A percentile compares a stretch with the other conserved stretches of the same genome.
These are phyloP conservation scores for Nesidiocoris tenuis DNA, from an alignment of 2,888 invertebrate species.

Conservation along the genomic window DNA sequence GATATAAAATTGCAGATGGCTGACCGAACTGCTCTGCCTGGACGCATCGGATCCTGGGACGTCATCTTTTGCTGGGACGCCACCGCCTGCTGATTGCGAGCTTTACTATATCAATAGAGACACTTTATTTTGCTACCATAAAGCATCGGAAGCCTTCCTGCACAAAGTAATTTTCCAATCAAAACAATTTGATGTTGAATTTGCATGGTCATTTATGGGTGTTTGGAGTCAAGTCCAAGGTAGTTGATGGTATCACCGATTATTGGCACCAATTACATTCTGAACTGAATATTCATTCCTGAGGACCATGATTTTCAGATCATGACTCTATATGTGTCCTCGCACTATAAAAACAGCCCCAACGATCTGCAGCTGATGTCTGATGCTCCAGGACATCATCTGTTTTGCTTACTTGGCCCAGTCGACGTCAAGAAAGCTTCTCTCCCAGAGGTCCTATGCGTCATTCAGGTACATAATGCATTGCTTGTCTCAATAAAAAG, in stretches of 20 bases:
- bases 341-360: slow-evolving; percentile 99
- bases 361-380: slow-evolving; percentile 98
- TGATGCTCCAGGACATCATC: slow-evolving; percentile 96
- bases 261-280: too few relatives aligned
- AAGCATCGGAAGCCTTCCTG: slow-evolving; percentile 87
- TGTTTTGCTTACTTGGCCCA: slow-evolving; percentile 92
- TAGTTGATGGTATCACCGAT: too few relatives aligned
- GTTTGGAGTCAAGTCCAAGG: too few relatives aligned
- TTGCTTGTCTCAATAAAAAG: too few relatives aligned
- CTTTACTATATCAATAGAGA: slow-evolving; percentile 86
- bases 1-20: slow-evolving; percentile 69
- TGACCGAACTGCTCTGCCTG: slow-evolving; percentile 85
- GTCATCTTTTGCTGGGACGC: slow-evolving; percentile 75
- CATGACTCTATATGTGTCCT: slow-evolving; percentile 91
- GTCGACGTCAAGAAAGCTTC: slow-evolving; percentile 67
- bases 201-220: too few relatives aligned
- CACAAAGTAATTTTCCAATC: too few relatives aligned
- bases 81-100: slow-evolving; percentile 84
- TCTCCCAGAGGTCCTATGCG: slow-evolving; percentile 91
- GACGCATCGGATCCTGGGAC: slow-evolving; percentile 69
- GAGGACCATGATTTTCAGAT: slow-evolving; percentile 55
- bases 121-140: slow-evolving; percentile 94
- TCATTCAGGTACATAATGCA: slow-evolving; percentile 72
- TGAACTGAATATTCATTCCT: too few relatives aligned
- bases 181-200: too few relatives aligned